phyloP scores from a whole-genome alignment of 2,113 vertebrate species.

The Steatornis caripensis region DNA sequence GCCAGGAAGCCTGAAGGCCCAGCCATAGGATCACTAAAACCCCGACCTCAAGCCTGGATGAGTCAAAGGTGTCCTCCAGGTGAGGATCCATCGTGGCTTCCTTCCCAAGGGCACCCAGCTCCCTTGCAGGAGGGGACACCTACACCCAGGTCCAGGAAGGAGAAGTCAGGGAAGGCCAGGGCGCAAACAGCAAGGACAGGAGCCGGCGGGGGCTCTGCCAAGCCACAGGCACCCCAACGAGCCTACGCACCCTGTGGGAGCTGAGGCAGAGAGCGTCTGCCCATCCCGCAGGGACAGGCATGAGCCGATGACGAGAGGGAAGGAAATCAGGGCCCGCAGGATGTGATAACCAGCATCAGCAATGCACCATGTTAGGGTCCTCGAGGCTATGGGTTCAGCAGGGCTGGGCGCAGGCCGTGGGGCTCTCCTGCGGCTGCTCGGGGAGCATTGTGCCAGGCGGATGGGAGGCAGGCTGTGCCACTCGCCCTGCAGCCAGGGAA shows the following conservation, averaged over 20 bases:
- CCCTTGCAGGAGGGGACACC: background rate
- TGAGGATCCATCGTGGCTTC: background rate
- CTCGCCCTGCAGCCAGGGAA: rapidly evolving
- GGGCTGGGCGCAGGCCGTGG: rapidly evolving
- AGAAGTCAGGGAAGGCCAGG: background rate
- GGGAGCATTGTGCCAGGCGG: rapidly evolving
- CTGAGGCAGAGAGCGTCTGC: rapidly evolving
- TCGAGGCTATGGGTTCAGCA: rapidly evolving
- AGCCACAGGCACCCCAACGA: background rate
- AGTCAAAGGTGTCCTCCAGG: background rate
- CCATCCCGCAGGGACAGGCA: background rate
- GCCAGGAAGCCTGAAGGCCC: background rate
- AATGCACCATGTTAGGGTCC: rapidly evolving
- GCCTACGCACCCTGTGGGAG: rapidly evolving
- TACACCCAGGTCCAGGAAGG: background rate
- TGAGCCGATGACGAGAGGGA: rapidly evolving
- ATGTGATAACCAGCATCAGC: background rate
- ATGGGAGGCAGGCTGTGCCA: background rate
- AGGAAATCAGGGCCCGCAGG: background rate
- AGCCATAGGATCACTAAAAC: background rate
- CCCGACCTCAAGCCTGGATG: background rate
- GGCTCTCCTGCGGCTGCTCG: rapidly evolving
- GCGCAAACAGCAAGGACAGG: rapidly evolving
- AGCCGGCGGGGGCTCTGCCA: background rate
- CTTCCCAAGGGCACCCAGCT: background rate